phyloP scores from a whole-genome alignment of 1,140 invertebrate species.

The Reticulitermes speratus region DNA sequence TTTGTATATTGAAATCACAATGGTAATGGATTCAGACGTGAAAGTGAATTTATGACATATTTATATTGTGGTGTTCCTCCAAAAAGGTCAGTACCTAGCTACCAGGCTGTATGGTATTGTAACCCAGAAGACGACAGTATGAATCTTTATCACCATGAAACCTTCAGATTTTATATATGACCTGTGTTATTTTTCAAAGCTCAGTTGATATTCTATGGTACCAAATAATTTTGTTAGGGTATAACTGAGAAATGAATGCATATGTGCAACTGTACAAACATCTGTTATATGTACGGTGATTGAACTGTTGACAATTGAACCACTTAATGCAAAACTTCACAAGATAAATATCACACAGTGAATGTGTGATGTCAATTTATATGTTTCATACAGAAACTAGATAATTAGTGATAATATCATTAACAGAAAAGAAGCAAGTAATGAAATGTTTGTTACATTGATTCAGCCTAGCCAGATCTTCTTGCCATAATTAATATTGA shows the following conservation, averaged over 20 bases:
- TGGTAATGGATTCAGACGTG: too few species aligned
- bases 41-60: too few species aligned
- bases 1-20: too few species aligned
- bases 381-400: neutral
- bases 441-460: neutral
- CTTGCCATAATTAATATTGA: neutral
- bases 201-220: neutral
- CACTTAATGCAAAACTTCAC: neutral
- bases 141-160: too few species aligned
- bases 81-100: too few species aligned
- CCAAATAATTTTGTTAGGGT: neutral
- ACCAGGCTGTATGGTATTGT: too few species aligned
- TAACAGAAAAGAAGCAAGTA: neutral
- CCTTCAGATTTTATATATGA: neutral
- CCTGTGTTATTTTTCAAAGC: neutral
- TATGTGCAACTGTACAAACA: neutral
- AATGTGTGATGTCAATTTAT: slow-evolving; percentile 9
- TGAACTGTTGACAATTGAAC: neutral
- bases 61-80: too few species aligned
- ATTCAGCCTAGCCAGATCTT: neutral
- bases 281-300: neutral
- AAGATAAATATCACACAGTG: neutral
- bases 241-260: neutral
- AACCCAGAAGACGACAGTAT: too few species aligned
- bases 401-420: neutral